Percentiles rank a stretch among this genome's conserved stretches.
phyloP scores from a whole-genome alignment of 2,888 invertebrate genomes.

The Notocelia uddmanniana region DNA sequence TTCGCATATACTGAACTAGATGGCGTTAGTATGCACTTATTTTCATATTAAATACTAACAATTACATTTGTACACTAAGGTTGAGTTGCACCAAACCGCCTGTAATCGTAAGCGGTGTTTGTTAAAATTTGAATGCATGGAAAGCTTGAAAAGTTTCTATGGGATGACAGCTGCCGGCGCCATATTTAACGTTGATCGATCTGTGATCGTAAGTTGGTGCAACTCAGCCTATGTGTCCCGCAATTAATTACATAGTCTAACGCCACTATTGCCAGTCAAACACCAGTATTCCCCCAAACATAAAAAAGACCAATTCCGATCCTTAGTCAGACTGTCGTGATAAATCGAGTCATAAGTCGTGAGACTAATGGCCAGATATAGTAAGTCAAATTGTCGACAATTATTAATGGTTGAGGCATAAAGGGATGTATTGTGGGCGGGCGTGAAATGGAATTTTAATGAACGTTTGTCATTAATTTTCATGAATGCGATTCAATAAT shows the following conservation, averaged over 20 bases:
- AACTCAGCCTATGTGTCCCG: background rate
- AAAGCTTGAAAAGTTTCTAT: no score
- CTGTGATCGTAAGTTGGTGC: no score
- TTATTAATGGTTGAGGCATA: background rate
- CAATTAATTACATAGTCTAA: background rate
- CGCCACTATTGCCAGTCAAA: background rate
- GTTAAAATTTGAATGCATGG: no score
- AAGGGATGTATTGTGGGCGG: background rate
- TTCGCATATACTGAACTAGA: no score
- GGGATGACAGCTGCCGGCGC: no score
- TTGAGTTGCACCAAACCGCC: no score
- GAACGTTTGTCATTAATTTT: background rate
- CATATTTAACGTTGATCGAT: no score
- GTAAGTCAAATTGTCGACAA: slow-evolving; percentile 1
- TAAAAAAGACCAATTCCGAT: background rate
- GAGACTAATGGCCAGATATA: background rate
- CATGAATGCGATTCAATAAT: background rate
- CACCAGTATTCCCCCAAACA: background rate
- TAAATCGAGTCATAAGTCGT: background rate
- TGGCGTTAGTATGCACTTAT: no score
- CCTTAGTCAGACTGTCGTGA: background rate
- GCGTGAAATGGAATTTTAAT: background rate
- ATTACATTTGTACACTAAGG: no score
- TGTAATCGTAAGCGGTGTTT: no score
- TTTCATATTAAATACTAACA: no score